Percentiles rank a stretch among this genome's conserved stretches.
These are phyloP conservation scores for Drosophila colorata DNA, from an alignment of 2,888 invertebrate genomes.

Conservation along the genomic window DNA sequence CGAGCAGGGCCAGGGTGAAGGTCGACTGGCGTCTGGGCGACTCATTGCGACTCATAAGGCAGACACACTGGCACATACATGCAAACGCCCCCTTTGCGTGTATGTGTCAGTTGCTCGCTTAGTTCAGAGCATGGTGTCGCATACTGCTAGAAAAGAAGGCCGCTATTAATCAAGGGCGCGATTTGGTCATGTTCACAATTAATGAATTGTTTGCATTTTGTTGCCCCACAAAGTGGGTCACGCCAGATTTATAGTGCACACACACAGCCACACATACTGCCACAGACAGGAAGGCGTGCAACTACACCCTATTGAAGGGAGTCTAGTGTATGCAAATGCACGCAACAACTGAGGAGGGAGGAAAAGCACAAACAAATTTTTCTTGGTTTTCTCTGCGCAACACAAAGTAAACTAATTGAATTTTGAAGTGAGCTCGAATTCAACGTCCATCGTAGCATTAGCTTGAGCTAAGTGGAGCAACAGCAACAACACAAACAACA, in stretches of 20 bases:
- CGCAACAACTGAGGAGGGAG: slow-evolving; percentile 22
- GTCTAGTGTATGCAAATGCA: slow-evolving; percentile 65
- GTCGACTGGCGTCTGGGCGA: slow-evolving; percentile 16
- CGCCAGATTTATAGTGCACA: slow-evolving; percentile 34
- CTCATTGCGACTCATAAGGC: slow-evolving; percentile 36
- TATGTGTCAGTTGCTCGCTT: background rate
- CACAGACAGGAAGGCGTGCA: slow-evolving; percentile 5
- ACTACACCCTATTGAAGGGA: slow-evolving; percentile 1
- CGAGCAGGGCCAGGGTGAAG: background rate
- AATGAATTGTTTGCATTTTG: slow-evolving; percentile 54
- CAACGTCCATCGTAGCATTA: slow-evolving; percentile 12
- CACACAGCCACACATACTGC: slow-evolving; percentile 1
- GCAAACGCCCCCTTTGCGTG: too few relatives aligned
- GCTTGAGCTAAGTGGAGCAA: slow-evolving; percentile 16
- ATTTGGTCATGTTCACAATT: slow-evolving; percentile 48
- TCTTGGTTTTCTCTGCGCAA: slow-evolving; percentile 24
- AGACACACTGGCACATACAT: slow-evolving; percentile 23
- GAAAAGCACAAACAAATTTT: slow-evolving; percentile 48
- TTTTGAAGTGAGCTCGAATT: slow-evolving; percentile 47
- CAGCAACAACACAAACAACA: slow-evolving; percentile 1
- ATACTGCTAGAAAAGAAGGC: background rate
- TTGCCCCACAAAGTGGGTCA: slow-evolving; percentile 51
- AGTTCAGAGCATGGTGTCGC: background rate
- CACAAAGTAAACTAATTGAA: slow-evolving; percentile 60
- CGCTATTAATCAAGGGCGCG: slow-evolving; percentile 49